phyloP scores from a whole-genome alignment of 2,797 vertebrate genomes.

The Urocyon cinereoargenteus region DNA sequence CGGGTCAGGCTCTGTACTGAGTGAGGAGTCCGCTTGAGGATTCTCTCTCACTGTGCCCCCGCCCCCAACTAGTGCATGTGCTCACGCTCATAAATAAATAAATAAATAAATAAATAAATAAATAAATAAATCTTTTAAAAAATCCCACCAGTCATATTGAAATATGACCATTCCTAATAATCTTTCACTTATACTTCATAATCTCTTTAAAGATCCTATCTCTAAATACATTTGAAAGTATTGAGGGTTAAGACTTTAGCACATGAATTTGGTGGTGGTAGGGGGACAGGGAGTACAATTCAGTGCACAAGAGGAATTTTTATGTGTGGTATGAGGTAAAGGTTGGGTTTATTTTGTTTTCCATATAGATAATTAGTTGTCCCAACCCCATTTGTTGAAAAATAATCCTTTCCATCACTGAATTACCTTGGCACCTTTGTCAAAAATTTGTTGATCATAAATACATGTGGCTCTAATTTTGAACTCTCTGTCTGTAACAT shows the following conservation, averaged over 20 bases:
- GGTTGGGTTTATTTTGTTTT: neutral
- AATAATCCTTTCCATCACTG: neutral
- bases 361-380: neutral
- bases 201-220: neutral
- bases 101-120: too few relatives aligned
- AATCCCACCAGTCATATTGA: neutral
- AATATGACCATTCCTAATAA: too few relatives aligned
- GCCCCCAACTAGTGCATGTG: accelerated
- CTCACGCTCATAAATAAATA: neutral
- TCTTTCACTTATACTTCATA: neutral
- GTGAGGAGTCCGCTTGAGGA: neutral
- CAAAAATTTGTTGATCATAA: neutral
- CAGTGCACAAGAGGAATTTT: neutral
- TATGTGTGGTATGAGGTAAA: neutral
- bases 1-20: neutral
- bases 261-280: neutral
- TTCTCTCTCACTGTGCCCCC: neutral
- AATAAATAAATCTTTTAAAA: neutral
- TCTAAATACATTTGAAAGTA: neutral
- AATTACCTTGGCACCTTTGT: neutral
- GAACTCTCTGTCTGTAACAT: neutral
- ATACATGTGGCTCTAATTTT: neutral
- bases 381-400: neutral
- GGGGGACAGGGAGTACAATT: too few relatives aligned
- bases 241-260: neutral